phyloP scores from a whole-genome alignment of 2,888 invertebrate genomes.

The Oligia strigilis region DNA sequence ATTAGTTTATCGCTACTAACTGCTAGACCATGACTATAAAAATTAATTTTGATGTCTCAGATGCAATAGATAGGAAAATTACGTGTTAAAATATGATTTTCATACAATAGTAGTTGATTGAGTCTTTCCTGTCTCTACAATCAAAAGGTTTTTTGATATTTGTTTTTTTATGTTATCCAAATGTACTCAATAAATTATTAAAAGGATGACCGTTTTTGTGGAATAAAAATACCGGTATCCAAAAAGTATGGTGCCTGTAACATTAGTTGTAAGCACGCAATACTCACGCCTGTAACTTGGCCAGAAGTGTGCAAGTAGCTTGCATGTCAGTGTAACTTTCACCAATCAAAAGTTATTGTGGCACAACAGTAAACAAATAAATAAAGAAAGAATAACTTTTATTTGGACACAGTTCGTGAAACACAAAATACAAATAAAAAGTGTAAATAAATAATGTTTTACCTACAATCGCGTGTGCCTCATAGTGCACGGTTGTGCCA shows the following conservation, averaged over 20 bases:
- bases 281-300: neutral
- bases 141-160: neutral
- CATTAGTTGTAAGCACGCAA: neutral
- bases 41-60: constrained; percentile 23
- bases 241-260: neutral
- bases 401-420: neutral
- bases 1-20: constrained; percentile 3
- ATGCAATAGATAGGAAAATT: neutral
- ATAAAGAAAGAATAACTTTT: neutral
- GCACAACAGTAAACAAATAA: neutral
- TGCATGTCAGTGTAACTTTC: neutral
- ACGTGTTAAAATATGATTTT: neutral
- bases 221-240: neutral
- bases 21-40: constrained; percentile 32
- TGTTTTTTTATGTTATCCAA: neutral
- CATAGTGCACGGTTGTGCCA: neutral
- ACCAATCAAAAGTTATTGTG: neutral
- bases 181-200: neutral
- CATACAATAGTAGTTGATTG: neutral
- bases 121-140: neutral
- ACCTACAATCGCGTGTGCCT: neutral
- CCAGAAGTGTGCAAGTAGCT: neutral
- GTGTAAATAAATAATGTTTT: neutral
- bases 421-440: neutral
- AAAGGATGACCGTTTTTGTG: neutral